Conservation (phyloP, 2,113 vertebrate species). For the Channa maculata region DNA sequence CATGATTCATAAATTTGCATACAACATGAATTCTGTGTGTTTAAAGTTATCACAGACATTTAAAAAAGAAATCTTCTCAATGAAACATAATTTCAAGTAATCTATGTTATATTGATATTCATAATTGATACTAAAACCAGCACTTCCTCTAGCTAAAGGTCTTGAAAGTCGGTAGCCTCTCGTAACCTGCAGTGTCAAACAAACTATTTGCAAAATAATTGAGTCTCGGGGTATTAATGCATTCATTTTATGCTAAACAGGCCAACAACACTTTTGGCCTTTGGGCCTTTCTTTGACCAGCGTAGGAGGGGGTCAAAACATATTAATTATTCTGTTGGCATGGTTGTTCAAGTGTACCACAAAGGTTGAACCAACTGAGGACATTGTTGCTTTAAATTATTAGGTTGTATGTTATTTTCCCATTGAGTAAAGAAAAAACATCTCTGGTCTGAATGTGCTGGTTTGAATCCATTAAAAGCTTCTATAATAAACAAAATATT, state of each 20-base stretch:
- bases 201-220: slow-evolving; percentile 78
- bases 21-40: background rate
- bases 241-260: slow-evolving; percentile 73
- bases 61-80: background rate
- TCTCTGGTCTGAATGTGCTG: background rate
- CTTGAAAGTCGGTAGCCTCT: slow-evolving; percentile 60
- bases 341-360: slow-evolving; percentile 62
- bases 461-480: background rate
- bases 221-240: slow-evolving; percentile 73
- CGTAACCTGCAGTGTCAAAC: slow-evolving; percentile 66
- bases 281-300: slow-evolving; percentile 67
- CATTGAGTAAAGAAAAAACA: background rate
- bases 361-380: slow-evolving; percentile 51
- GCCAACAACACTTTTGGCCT: slow-evolving; percentile 67
- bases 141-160: slow-evolving; percentile 52
- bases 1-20: slow-evolving; percentile 1
- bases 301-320: slow-evolving; percentile 69
- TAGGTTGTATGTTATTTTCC: slow-evolving; percentile 25
- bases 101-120: slow-evolving; percentile 32
- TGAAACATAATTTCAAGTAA: slow-evolving; percentile 46
- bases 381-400: slow-evolving; percentile 39
- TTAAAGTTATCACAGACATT: slow-evolving; percentile 18
- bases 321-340: slow-evolving; percentile 69
- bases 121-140: slow-evolving; percentile 47
- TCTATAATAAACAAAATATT: slow-evolving; percentile 1